Percentiles rank a stretch among this genome's conserved stretches.
phyloP scores from a whole-genome alignment of 2,888 invertebrate species.

The Acanthoscelides obtectus region DNA sequence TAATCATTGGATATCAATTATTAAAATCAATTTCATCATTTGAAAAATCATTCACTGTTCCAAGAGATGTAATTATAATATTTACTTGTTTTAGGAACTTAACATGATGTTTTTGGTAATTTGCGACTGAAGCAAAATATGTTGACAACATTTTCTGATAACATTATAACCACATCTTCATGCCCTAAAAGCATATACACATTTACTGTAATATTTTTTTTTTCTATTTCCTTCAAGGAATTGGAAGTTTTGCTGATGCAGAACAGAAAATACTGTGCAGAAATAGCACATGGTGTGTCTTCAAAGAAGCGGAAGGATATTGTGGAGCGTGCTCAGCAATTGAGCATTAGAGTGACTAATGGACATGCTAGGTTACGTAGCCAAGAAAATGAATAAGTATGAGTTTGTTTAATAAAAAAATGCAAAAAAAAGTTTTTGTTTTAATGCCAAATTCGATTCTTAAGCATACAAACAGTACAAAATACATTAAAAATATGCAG shows the following conservation, averaged over 20 bases:
- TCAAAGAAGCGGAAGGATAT: constrained; percentile 96
- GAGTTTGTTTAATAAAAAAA: constrained; percentile 30
- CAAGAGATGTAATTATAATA: too few species aligned
- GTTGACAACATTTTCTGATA: constrained; percentile 33
- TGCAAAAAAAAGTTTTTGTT: background rate
- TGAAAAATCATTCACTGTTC: too few species aligned
- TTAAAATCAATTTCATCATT: too few species aligned
- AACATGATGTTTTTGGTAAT: constrained; percentile 45
- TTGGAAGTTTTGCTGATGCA: constrained; percentile 98
- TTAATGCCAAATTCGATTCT: too few species aligned
- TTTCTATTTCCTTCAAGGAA: constrained; percentile 57
- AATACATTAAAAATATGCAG: too few species aligned
- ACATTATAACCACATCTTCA: background rate
- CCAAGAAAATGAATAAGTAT: constrained; percentile 94
- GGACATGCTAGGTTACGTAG: constrained; percentile 93
- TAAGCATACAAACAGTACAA: too few species aligned
- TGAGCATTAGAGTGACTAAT: constrained; percentile 94
- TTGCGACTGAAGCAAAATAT: constrained; percentile 45
- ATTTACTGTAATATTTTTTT: background rate
- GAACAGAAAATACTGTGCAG: constrained; percentile 94
- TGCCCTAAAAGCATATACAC: background rate
- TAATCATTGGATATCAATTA: too few species aligned
- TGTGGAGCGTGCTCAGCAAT: constrained; percentile 93
- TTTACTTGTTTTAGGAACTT: too few species aligned
- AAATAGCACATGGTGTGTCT: constrained; percentile 96